Evolutionary conservation across 2,888 invertebrate genomes (phyloP).

Genomic region (Lysandra bellargus): DNA sequence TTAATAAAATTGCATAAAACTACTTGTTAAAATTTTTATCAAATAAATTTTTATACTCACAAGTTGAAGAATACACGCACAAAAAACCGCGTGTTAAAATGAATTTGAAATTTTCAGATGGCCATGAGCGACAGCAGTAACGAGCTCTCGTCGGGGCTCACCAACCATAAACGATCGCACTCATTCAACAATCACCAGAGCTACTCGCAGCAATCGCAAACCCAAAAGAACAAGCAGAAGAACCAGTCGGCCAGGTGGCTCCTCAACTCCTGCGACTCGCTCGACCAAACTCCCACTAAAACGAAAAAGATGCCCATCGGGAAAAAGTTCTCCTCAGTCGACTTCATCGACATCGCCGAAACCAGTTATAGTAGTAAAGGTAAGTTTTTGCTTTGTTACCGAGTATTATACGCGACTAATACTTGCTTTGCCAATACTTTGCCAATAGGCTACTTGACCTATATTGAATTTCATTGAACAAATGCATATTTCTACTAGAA

Average conservation of each 20-base stretch:
- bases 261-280: constrained; percentile 74
- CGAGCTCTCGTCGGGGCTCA: constrained; percentile 74
- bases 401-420: neutral
- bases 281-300: constrained; percentile 71
- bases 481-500: too few species aligned
- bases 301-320: constrained; percentile 76
- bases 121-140: constrained; percentile 82
- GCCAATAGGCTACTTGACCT: too few species aligned
- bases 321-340: constrained; percentile 80
- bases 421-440: too few species aligned
- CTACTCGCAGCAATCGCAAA: constrained; percentile 83
- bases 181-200: constrained; percentile 86
- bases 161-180: constrained; percentile 85
- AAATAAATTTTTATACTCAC: neutral
- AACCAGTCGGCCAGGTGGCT: constrained; percentile 79
- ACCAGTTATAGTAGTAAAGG: constrained; percentile 81
- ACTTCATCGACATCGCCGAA: constrained; percentile 77
- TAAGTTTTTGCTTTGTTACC: constrained; percentile 41
- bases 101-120: constrained; percentile 74
- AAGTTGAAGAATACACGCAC: neutral
- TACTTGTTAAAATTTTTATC: too few species aligned
- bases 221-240: constrained; percentile 82
- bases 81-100: constrained; percentile 16
- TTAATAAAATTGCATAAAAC: neutral
- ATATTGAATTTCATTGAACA: too few species aligned